Percentiles rank a stretch among this genome's conserved stretches.
phyloP scores from a whole-genome alignment of 2,888 invertebrate species.

The Graphium colonna region DNA sequence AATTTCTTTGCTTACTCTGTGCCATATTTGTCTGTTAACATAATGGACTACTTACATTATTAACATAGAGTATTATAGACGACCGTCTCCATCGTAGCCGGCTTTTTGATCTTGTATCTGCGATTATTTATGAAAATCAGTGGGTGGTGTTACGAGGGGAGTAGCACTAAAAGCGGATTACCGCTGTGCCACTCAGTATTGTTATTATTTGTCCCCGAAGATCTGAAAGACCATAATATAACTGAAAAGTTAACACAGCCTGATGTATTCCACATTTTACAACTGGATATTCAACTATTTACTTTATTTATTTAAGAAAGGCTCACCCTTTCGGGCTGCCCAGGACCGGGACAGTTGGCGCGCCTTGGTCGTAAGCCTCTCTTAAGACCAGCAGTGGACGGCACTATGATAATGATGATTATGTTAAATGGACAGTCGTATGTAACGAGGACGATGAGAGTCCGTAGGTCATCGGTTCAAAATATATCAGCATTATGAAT shows the following conservation, averaged over 20 bases:
- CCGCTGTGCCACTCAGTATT: neutral
- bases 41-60: conserved; percentile 52
- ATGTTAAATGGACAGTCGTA: no score
- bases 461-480: no score
- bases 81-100: conserved; percentile 31
- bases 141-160: conserved; percentile 36
- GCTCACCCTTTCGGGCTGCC: no score
- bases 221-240: neutral
- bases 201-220: conserved; percentile 25
- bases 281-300: neutral
- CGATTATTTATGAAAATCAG: conserved; percentile 51
- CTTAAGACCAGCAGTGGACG: no score
- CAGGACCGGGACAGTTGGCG: no score
- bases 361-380: no score
- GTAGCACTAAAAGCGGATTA: conserved; percentile 32
- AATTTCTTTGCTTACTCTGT: conserved; percentile 7
- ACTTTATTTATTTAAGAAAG: neutral
- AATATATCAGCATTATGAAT: no score
- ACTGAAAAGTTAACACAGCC: conserved; percentile 14
- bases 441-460: no score
- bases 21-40: conserved; percentile 33
- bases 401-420: no score
- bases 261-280: conserved; percentile 2
- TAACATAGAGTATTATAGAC: conserved; percentile 37
- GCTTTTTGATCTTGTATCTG: conserved; percentile 50